Conservation (phyloP, 2,888 invertebrate species). For the Syritta pipiens region DNA sequence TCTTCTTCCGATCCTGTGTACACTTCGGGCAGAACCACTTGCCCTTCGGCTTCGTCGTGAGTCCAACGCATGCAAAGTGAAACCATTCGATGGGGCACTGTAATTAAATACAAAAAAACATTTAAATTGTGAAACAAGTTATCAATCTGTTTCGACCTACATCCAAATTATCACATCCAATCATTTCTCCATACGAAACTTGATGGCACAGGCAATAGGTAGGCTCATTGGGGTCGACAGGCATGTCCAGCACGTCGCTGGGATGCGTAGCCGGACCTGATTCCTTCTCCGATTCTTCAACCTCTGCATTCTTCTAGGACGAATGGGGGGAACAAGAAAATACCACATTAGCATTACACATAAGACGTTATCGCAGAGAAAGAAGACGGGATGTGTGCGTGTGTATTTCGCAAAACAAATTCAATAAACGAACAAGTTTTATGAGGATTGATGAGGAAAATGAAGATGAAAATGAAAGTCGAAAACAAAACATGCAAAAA, state of each 20-base stretch:
- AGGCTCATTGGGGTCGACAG: slow-evolving; percentile 98
- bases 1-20: slow-evolving; percentile 88
- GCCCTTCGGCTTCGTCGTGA: slow-evolving; percentile 93
- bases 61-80: slow-evolving; percentile 93
- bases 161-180: slow-evolving; percentile 94
- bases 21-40: slow-evolving; percentile 98
- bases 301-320: slow-evolving; percentile 76
- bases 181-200: slow-evolving; percentile 97
- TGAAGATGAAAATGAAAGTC: slow-evolving; percentile 21
- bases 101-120: slow-evolving; percentile 20
- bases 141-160: slow-evolving; percentile 70
- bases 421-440: slow-evolving; percentile 40
- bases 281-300: slow-evolving; percentile 81
- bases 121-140: background rate
- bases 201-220: slow-evolving; percentile 99
- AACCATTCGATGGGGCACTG: slow-evolving; percentile 94
- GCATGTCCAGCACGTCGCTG: slow-evolving; percentile 94
- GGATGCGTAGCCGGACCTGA: slow-evolving; percentile 84
- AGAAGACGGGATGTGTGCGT: slow-evolving; percentile 37
- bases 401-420: slow-evolving; percentile 35
- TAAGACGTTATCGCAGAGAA: slow-evolving; percentile 3
- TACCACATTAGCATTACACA: slow-evolving; percentile 25
- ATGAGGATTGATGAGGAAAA: slow-evolving; percentile 55
- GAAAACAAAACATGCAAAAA: slow-evolving; percentile 9
- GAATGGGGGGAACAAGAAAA: slow-evolving; percentile 22